A percentile compares a stretch with the other conserved stretches of the same genome.
phyloP scores from a whole-genome alignment of 2,113 vertebrate genomes.

The Eretmochelys imbricata region DNA sequence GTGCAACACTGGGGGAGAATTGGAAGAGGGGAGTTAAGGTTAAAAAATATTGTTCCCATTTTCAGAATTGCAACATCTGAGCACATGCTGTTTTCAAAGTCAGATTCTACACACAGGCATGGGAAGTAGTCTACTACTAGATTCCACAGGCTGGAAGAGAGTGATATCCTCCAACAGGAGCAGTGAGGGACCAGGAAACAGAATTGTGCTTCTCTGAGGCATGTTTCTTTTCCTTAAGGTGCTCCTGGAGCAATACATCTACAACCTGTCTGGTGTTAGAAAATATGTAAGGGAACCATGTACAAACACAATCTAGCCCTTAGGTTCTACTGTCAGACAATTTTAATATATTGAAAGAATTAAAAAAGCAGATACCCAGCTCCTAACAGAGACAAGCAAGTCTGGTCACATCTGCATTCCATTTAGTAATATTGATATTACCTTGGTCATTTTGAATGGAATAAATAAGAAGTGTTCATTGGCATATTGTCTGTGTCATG shows the following conservation, averaged over 20 bases:
- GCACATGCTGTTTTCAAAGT: background rate
- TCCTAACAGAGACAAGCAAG: background rate
- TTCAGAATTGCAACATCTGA: background rate
- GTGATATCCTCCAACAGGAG: background rate
- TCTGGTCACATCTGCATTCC: background rate
- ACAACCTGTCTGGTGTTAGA: background rate
- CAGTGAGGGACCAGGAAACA: background rate
- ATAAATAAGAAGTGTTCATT: background rate
- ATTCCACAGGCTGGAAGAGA: background rate
- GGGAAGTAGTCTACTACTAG: background rate
- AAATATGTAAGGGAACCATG: background rate
- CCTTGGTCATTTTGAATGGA: background rate
- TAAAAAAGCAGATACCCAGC: background rate
- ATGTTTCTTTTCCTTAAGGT: background rate
- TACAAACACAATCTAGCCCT: background rate
- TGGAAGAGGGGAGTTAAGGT: background rate
- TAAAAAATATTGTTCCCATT: background rate
- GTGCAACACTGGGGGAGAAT: background rate
- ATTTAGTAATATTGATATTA: background rate
- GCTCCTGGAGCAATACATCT: background rate
- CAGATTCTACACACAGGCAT: background rate
- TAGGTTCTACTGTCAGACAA: background rate
- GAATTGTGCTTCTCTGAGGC: background rate
- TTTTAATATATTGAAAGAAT: slow-evolving; percentile 9
- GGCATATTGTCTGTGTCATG: background rate